A percentile compares a stretch with the other conserved stretches of the same genome.
Conservation (phyloP, 2,797 vertebrate species). For the Eospalax fontanierii region DNA sequence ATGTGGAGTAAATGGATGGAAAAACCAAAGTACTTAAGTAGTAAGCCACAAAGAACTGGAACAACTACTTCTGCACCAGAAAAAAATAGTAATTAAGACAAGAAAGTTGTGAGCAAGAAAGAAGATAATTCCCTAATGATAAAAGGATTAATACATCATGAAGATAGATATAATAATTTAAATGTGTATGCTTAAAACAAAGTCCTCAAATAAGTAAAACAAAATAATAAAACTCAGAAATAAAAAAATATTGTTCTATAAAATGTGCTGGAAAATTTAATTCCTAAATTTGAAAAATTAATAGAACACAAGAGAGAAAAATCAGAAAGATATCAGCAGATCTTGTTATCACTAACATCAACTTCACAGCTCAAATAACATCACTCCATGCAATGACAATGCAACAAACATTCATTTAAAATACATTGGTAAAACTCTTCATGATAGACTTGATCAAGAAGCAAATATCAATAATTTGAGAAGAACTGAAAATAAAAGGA, state of each 20-base stretch:
- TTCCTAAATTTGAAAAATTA: not conserved
- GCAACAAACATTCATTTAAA: not conserved
- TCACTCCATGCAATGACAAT: not conserved
- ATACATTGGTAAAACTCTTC: too few relatives aligned
- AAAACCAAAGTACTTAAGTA: not conserved
- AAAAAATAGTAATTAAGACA: not conserved
- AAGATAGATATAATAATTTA: not conserved
- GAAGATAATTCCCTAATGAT: not conserved
- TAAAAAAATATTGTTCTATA: not conserved
- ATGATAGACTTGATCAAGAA: not conserved
- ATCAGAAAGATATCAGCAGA: not conserved
- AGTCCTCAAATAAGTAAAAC: not conserved
- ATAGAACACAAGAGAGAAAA: not conserved
- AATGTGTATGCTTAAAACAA: not conserved
- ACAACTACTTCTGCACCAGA: not conserved
- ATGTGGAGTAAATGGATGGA: not conserved
- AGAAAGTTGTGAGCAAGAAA: not conserved
- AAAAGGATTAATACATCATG: not conserved
- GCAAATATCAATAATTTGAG: conserved; percentile 1
- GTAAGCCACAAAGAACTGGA: not conserved
- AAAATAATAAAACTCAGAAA: not conserved
- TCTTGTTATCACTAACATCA: not conserved
- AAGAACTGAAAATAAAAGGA: not conserved
- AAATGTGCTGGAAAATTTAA: not conserved
- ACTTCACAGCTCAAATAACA: not conserved